Base-by-base conservation (phyloP, 2,888 invertebrate species). In the Aphelenchoides bicaudatus region DNA sequence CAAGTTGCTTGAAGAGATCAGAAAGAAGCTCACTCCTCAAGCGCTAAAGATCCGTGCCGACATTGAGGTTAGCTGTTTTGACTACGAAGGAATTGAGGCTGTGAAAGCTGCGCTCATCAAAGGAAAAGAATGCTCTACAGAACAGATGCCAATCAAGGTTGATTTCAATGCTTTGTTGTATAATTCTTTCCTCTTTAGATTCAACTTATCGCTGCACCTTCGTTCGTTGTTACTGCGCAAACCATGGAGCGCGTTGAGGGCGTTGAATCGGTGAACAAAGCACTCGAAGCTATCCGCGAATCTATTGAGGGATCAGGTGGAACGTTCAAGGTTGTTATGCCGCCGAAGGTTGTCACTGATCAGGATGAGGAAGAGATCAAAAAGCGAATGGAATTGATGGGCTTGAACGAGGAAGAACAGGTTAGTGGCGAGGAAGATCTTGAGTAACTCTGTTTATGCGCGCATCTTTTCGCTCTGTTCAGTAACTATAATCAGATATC, bases 21-120 rank as follows among this genome's bases (percentile, higher is more conserved):
- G 90, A 81, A 86, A 93, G 68, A 91, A 94, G 81, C 83, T 98
- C 56, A 94, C 94, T 23, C 93, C 94, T 4, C 96, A 98, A 80
- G 89, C 90, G n/a, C 90, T 91, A 0, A 92, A 92, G 84, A 91
- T 92, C 65, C 85, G 92, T 67, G 88, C 91, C 13, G 84, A 85
- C 75, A 88, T 93, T 73, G 77, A 78, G 58, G 72, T 73, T 8
- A 88, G 90, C 0, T 92, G 92, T 81, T 93, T 91, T 75, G 89
- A 90, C 1, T 98, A 96, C 78, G 96, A 98, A 80, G 98, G 98
- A 43, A 94, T 98, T 67, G 96, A 98, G 82, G 98, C 98, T 2
- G 94, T 98, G 0, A 92, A 98, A 80, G 78, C 76, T 55, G 91
- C 98, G 0, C 82, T 98, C 38, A 88, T 87, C 80, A 85, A 89